Percentiles rank a stretch among this genome's conserved stretches.
phyloP scores from a whole-genome alignment of 2,888 invertebrate genomes.

The Reticulitermes lucifugus region DNA sequence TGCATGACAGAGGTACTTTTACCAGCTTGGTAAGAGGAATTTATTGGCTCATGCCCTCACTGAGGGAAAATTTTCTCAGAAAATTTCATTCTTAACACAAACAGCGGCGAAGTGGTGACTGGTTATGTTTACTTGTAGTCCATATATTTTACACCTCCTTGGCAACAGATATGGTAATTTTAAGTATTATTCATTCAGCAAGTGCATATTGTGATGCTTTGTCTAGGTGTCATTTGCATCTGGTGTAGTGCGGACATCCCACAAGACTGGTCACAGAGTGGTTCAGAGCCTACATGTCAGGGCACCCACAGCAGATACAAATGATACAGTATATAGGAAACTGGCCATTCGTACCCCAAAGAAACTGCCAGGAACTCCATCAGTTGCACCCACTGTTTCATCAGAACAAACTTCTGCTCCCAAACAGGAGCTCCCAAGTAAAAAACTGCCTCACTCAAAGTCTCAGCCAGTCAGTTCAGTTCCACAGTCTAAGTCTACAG shows the following conservation, averaged over 20 bases:
- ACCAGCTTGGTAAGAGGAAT: too few species aligned
- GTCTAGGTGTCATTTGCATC: slow-evolving; percentile 4
- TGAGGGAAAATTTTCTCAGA: too few species aligned
- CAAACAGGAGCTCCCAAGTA: not conserved
- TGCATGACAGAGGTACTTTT: too few species aligned
- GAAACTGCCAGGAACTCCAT: not conserved
- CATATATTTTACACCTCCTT: too few species aligned
- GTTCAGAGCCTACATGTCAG: not conserved
- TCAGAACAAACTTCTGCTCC: not conserved
- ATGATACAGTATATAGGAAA: not conserved
- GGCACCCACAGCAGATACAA: not conserved
- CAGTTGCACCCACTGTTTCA: not conserved
- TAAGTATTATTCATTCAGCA: too few species aligned
- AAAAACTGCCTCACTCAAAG: not conserved
- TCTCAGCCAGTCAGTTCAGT: too few species aligned
- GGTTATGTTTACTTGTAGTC: too few species aligned
- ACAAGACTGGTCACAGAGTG: not conserved
- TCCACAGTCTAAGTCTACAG: not conserved
- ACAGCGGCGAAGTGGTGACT: too few species aligned
- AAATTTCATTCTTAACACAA: too few species aligned
- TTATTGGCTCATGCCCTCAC: too few species aligned
- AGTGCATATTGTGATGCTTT: not conserved
- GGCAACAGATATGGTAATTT: too few species aligned
- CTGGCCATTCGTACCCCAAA: not conserved
- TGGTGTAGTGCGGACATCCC: not conserved